Base-by-base conservation (phyloP, 2,797 vertebrate species). In the Oreonectes daqikongensis region DNA sequence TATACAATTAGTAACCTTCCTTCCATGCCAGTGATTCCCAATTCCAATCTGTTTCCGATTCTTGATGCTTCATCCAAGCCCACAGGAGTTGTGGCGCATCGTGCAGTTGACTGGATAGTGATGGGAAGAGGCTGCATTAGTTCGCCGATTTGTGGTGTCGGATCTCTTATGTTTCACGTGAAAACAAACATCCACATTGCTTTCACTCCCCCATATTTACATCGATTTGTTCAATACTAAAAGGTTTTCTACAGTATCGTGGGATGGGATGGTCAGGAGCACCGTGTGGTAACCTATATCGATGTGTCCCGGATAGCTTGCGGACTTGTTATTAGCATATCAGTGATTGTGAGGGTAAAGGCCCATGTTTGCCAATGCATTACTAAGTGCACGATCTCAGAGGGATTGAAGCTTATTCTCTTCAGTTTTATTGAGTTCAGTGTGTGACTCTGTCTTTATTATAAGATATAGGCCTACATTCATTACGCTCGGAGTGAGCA, bases 1-100 rank as follows among this genome's bases (percentile, higher is more conserved):
- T 69, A 53, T 64, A 72, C 77, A 72, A 72, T 77, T 82, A 76
- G 57, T 69, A 72, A 38, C 77, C 60, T 17, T 67, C 69, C 63
- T 72, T 63, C 44, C 69, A 75, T 50, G 17, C 68, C 69, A 79
- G 57, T 55, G 52, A 72, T 72, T 72, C 61, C 73, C 63, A 75
- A 53, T 70, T 59, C 48, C 48, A 65, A 69, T 57, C 67, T 40
- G 18, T 69, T 57, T 72, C 68, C 53, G 30, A 71, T 76, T 71
- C 55, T 50, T 46, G 40, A 30, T 24, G 55, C 44, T 72, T 44
- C 38, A 59, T 44, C 53, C 15, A 18, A 17, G 28, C 17, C 28
- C 40, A n/a, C 22, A 28, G 32, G 75, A 40, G 69, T 69, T 61
- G 55, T 68, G 22, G 30, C 30, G 50, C 32, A 59, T 53, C 52